phyloP scores from a whole-genome alignment of 1,140 invertebrate species.

The Drosophila bocki region DNA sequence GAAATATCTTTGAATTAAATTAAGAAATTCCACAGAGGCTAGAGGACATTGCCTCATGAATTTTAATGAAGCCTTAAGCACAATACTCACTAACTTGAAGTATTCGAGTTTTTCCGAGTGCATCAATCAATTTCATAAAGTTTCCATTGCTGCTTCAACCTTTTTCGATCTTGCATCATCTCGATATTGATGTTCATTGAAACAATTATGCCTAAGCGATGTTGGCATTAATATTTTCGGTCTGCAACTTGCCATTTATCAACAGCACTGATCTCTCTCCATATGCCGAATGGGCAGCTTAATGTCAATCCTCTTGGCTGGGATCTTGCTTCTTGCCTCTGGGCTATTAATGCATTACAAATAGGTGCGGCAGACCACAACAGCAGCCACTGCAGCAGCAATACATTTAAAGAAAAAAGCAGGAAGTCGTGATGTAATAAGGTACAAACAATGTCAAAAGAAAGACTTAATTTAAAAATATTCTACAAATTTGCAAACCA shows the following conservation, averaged over 20 bases:
- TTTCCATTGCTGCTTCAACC: not conserved
- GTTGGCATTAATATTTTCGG: conserved; percentile 42
- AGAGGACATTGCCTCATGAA: not conserved
- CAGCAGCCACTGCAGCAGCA: conserved; percentile 39
- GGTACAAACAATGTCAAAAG: not conserved
- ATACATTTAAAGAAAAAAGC: not conserved
- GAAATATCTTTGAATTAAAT: not conserved
- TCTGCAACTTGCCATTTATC: conserved; percentile 67
- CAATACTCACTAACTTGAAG: not conserved
- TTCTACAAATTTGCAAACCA: rapidly evolving
- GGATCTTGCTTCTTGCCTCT: conserved; percentile 35
- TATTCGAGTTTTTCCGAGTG: not conserved
- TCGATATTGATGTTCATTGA: conserved; percentile 19
- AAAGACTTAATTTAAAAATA: not conserved
- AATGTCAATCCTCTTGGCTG: conserved; percentile 71
- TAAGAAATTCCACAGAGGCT: not conserved
- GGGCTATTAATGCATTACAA: conserved; percentile 78
- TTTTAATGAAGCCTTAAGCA: not conserved
- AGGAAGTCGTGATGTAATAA: not conserved
- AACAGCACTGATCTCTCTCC: conserved; percentile 62
- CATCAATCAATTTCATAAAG: not conserved
- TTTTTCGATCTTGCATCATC: conserved; percentile 34
- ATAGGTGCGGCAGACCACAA: conserved; percentile 75
- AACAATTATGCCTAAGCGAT: conserved; percentile 40
- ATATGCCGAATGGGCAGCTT: conserved; percentile 63